These are phyloP conservation scores for Pantherophis alleghaniensis DNA, from an alignment of 2,797 vertebrate genomes.

Conservation along the genomic window DNA sequence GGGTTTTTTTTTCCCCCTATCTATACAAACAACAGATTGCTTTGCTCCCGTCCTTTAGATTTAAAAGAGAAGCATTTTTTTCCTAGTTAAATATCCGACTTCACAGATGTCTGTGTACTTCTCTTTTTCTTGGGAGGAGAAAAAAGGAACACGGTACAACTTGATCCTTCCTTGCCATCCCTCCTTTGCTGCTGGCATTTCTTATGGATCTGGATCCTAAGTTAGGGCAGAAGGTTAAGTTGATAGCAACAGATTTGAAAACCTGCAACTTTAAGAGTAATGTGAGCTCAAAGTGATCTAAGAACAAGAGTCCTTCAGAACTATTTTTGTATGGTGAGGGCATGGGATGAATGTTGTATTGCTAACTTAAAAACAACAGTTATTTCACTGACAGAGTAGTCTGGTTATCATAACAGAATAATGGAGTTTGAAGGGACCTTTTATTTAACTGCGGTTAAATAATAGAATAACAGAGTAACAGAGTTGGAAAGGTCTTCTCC, in stretches of 20 bases:
- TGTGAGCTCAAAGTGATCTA: not conserved
- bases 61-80: slow-evolving; percentile 38
- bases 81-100: slow-evolving; percentile 29
- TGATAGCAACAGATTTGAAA: not conserved
- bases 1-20: slow-evolving; percentile 30
- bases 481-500: too few species aligned
- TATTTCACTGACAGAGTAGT: not conserved
- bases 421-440: not conserved
- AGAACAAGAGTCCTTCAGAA: slow-evolving; percentile 1
- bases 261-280: not conserved
- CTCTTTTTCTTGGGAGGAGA: not conserved
- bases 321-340: not conserved
- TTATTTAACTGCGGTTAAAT: too few species aligned
- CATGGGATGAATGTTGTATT: not conserved
- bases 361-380: not conserved
- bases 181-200: slow-evolving; percentile 19
- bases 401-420: not conserved
- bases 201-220: slow-evolving; percentile 12
- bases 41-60: slow-evolving; percentile 66
- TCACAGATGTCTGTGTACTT: slow-evolving; percentile 55
- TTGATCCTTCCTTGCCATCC: not conserved
- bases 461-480: too few species aligned
- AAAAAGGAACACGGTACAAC: not conserved
- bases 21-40: slow-evolving; percentile 71
- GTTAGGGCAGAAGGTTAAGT: not conserved